Base-by-base conservation (phyloP, 64 coral and sea anemone species). In the Dendrophyllia cribrosa region DNA sequence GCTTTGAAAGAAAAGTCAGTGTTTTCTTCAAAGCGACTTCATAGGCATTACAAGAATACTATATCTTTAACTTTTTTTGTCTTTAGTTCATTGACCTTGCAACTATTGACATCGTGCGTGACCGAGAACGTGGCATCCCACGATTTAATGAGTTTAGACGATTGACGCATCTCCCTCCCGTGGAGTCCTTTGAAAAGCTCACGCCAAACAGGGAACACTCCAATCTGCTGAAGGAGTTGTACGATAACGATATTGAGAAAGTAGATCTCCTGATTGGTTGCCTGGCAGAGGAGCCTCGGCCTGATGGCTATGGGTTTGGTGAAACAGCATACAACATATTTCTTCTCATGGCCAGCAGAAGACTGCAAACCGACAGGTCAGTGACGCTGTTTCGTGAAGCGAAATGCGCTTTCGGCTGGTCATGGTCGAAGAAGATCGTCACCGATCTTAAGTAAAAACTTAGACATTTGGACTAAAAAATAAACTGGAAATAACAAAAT, bases 231-330 rank as follows among this genome's bases (percentile, higher is more conserved):
- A 96, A 93, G 43, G 86, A 90, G 19, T 13, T 96, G 43, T 96
- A 96, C 66, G 78, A 83, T 8, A 60, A 76, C 43, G 95, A 96
- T 25, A 93, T 93, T 20, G 90, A 94, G 45, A 96, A 96, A 60
- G 22, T 96, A n/a, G 95, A 96, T 34, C 81, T 96, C 34, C 25
- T 96, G 91, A 91, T 96, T 87, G 95, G 95, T 47, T 94, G 76
- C 19, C 83, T 96, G 51, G 95, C 95, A 9, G 95, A 97, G 62
- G 87, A 96, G 48, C 95, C 95, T 66, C 69, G 81, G 48, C 95
- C 95, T 11, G 67, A 59, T 60, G 95, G 95, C 9, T 97, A 75
- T 88, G 95, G 95, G 26, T 97, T 97, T 91, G 88, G 91, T 23
- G 95, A 97, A 71, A 97, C 95, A 2, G 77, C 92, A 4, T 97